phyloP scores from a whole-genome alignment of 1,140 invertebrate genomes.

The Conopomorpha cramerella region DNA sequence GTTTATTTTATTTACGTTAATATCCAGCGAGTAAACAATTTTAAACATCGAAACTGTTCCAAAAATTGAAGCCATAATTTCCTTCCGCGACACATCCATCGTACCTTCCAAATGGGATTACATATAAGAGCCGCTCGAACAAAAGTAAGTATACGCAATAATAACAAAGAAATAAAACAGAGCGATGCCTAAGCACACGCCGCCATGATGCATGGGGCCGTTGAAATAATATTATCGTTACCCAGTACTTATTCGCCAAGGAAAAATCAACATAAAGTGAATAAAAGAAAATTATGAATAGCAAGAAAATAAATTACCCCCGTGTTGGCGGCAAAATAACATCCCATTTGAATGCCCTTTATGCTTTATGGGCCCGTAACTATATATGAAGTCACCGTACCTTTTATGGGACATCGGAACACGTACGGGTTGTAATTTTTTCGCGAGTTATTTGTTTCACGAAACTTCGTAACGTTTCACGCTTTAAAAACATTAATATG shows the following conservation, averaged over 20 bases:
- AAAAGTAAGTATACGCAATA: constrained; percentile 12
- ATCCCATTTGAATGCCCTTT: constrained; percentile 61
- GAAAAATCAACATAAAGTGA: constrained; percentile 62
- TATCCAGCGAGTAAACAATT: too few relatives aligned
- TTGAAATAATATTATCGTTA: constrained; percentile 61
- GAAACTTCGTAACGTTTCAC: too few relatives aligned
- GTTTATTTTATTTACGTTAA: too few relatives aligned
- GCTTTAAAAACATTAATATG: too few relatives aligned
- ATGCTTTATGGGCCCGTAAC: constrained; percentile 56
- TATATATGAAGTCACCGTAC: constrained; percentile 52
- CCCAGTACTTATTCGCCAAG: constrained; percentile 48
- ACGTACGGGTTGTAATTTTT: constrained; percentile 53
- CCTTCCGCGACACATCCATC: neutral
- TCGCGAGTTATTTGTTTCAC: constrained; percentile 28
- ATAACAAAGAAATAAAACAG: constrained; percentile 36
- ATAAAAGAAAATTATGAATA: constrained; percentile 62
- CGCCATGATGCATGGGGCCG: constrained; percentile 52
- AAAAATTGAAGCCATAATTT: neutral
- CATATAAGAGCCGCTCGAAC: constrained; percentile 6
- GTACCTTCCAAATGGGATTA: constrained; percentile 4
- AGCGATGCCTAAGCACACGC: constrained; percentile 14
- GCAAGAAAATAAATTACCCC: constrained; percentile 57
- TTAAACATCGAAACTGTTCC: too few relatives aligned
- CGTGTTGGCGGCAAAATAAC: constrained; percentile 59
- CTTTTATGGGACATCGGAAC: constrained; percentile 49